Base-by-base conservation (phyloP, 2,888 invertebrate species). In the Dimorphilus gyrociliatus region DNA sequence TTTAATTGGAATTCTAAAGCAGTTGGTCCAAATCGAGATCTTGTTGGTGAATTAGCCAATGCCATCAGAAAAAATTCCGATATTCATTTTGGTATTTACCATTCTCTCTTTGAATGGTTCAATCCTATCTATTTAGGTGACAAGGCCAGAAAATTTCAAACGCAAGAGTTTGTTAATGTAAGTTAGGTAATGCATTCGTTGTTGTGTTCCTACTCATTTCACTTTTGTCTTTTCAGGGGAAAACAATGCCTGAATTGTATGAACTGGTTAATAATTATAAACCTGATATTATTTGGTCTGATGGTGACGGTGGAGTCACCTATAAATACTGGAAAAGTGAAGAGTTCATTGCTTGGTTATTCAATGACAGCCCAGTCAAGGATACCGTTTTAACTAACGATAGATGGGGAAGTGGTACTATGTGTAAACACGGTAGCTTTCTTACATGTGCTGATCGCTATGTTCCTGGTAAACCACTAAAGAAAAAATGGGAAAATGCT, bases 401-500 rank as follows among this genome's bases (percentile, higher is more conserved):
- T 61, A 71, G 92, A 43, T 92, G 90, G 90, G 90, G 92, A 1
- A 67, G 62, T 4, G 76, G 71, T 5, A 75, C 72, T 3, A 64
- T 72, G 3, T 88, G 90, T 39, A 68, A 75, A 40, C 90, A 92
- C 63, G 90, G 90, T 2, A 86, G 78, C 45, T 84, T 78, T 56
- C 77, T 73, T 45, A 86, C 81, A 14, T 85, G 85, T 55, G 61
- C 66, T 1, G 90, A 92, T 63, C 71, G 81, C 47, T 82, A 70
- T 50, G 78, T 78, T 64, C 79, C 80, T 49, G 48, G 50, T 41
- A 60, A 40, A 2, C 39, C 54, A n/a, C 50, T 53, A 41, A 47
- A 50, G 14, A 82, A 81, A 49, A 94, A 94, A 64, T 94, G 88
- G 86, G 92, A 92, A 63, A 90, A 90, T 59, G 80, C 80, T 15